Percentiles rank a stretch among this genome's conserved stretches.
Conservation (phyloP, 2,888 invertebrate genomes). For the Harmothoe impar region DNA sequence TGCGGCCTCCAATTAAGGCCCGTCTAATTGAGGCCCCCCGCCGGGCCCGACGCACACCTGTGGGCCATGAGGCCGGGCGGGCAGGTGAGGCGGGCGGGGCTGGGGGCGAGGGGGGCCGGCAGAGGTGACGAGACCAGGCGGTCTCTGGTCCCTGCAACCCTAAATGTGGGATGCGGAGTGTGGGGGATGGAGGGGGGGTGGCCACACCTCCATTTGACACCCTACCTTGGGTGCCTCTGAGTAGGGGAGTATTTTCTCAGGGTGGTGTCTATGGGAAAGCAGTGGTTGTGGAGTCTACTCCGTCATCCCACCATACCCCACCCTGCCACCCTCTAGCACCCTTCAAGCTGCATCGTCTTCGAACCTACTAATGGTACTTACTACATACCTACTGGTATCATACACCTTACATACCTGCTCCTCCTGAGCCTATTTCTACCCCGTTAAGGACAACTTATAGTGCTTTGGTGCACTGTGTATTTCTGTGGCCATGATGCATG, state of each 20-base stretch:
- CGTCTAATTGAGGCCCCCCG: conserved; percentile 52
- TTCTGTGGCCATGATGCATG: too few species aligned
- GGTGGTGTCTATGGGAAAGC: not conserved
- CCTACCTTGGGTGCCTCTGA: not conserved
- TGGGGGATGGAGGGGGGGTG: not conserved
- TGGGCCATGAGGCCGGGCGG: not conserved
- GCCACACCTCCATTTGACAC: too few species aligned
- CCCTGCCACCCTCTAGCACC: not conserved
- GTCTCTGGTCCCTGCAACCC: not conserved
- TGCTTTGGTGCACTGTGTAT: too few species aligned
- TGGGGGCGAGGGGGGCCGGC: conserved; percentile 1
- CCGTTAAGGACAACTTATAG: too few species aligned
- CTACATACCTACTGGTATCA: not conserved
- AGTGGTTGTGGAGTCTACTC: not conserved
- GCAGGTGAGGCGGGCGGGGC: conserved; percentile 53
- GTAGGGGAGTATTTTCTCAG: not conserved
- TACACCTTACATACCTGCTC: not conserved
- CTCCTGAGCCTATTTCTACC: not conserved
- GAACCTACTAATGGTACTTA: not conserved
- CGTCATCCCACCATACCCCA: not conserved
- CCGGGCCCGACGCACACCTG: conserved; percentile 44
- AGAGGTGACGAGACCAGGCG: conserved; percentile 48
- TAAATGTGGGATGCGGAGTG: not conserved
- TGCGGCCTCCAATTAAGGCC: conserved; percentile 46
- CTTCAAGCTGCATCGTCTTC: not conserved